Base-by-base conservation (phyloP, 2,113 vertebrate species). In the Ochotona princeps region DNA sequence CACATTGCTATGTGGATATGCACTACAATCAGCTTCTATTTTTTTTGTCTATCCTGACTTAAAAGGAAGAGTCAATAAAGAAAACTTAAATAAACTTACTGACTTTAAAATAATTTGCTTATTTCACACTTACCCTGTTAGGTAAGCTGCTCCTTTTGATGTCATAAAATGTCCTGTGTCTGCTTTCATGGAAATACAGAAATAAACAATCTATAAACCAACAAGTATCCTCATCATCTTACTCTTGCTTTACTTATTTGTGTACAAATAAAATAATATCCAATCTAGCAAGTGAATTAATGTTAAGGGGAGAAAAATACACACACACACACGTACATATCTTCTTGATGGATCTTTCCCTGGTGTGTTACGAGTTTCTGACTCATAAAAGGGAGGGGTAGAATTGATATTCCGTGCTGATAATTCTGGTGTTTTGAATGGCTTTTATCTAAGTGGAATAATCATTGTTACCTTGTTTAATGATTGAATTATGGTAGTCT, bases 371-470 rank as follows among this genome's bases (percentile, higher is more conserved):
- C 38, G 18, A 12, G 9, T 94, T 87, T 82, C 76, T 79, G 54
- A 96, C 47, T 61, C 25, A 47, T 72, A 13, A 70, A 21, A 65
- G 44, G 21, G 30, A 28, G 25, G 35, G n/a, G 61, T 14, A 83
- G 61, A 87, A 89, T 2, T 79, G 20, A 47, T 38, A 90, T 81
- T 74, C 83, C 83, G 1, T 63, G 32, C 73, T n/a, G 74, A 79
- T 65, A 60, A 73, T 90, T 82, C 30, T 74, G 8, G 32, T 47
- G 35, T 51, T 70, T 67, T 13, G 9, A 60, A 80, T 30, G 3
- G 10, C 54, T 92, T 44, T 87, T 67, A 30, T 91, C 26, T 79
- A 66, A 21, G 30, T 61, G 8, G 10, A 86, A 12, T 92, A 81
- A 95, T 91, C 73, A 73, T 38, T 30, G 8, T 49, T 13, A 15